phyloP scores from a whole-genome alignment of 1,140 invertebrate species.

The Pseudomyrmex sp. region DNA sequence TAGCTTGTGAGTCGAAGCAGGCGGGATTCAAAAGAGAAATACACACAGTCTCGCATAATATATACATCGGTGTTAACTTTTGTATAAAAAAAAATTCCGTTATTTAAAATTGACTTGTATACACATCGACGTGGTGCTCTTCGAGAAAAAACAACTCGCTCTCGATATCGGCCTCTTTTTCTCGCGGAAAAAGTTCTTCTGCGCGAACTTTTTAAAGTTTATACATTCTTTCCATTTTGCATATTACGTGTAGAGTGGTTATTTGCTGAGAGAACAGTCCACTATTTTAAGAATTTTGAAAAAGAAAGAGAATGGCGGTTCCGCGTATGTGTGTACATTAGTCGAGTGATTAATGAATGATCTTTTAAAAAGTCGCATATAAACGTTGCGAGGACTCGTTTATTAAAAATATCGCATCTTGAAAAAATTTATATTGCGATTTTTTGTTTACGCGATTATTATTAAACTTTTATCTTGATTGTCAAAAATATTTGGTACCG shows the following conservation, averaged over 20 bases:
- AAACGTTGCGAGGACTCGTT: no score
- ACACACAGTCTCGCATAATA: constrained; percentile 3
- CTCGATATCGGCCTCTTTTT: background rate
- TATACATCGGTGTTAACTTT: constrained; percentile 34
- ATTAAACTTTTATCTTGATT: background rate
- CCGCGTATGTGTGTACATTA: no score
- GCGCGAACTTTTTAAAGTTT: constrained; percentile 20
- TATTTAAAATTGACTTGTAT: constrained; percentile 37
- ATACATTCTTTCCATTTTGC: background rate
- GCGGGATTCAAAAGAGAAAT: constrained; percentile 21
- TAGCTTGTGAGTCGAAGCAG: background rate
- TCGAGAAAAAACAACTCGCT: constrained; percentile 1
- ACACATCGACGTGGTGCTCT: background rate
- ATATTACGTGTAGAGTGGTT: background rate
- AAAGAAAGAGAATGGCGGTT: background rate
- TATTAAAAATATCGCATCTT: background rate
- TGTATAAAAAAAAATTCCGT: constrained; percentile 39
- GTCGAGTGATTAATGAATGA: no score
- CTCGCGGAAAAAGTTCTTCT: constrained; percentile 1
- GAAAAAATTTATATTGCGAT: background rate
- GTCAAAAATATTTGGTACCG: background rate
- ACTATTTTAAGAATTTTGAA: background rate
- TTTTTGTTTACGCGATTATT: background rate
- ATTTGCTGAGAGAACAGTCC: background rate
- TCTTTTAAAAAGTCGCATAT: no score